phyloP scores from a whole-genome alignment of 2,113 vertebrate species.

The Terrapene triunguis region DNA sequence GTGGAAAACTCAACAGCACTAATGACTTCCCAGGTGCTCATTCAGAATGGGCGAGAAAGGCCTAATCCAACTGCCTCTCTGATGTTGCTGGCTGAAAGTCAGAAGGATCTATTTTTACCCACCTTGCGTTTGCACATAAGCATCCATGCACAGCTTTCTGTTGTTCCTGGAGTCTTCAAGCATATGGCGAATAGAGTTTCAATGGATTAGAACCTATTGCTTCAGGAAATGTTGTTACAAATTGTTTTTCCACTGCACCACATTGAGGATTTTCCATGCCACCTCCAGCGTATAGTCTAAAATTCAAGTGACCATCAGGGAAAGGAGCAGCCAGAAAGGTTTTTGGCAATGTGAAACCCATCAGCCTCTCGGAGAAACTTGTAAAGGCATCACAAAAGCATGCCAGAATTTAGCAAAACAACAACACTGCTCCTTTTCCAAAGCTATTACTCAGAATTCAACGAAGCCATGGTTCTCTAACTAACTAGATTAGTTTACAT shows the following conservation, averaged over 20 bases:
- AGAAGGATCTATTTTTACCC: slow-evolving; percentile 64
- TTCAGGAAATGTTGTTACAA: slow-evolving; percentile 82
- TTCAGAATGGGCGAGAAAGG: slow-evolving; percentile 29
- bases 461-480: slow-evolving; percentile 72
- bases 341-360: neutral
- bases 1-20: neutral
- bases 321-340: slow-evolving; percentile 22
- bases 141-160: slow-evolving; percentile 66
- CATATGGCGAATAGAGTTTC: slow-evolving; percentile 69
- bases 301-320: slow-evolving; percentile 42
- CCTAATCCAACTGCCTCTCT: neutral
- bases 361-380: slow-evolving; percentile 2
- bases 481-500: slow-evolving; percentile 80
- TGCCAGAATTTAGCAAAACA: neutral
- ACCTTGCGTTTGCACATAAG: slow-evolving; percentile 47
- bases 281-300: slow-evolving; percentile 47
- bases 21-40: neutral
- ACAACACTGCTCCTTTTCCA: slow-evolving; percentile 51
- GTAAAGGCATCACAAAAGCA: neutral
- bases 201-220: slow-evolving; percentile 68
- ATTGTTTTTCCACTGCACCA: slow-evolving; percentile 78
- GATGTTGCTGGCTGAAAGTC: slow-evolving; percentile 54
- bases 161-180: slow-evolving; percentile 62
- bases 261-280: slow-evolving; percentile 74
- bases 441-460: slow-evolving; percentile 69